These are phyloP conservation scores for Carollia perspicillata DNA, from an alignment of 2,113 vertebrate species.

Conservation along the genomic window DNA sequence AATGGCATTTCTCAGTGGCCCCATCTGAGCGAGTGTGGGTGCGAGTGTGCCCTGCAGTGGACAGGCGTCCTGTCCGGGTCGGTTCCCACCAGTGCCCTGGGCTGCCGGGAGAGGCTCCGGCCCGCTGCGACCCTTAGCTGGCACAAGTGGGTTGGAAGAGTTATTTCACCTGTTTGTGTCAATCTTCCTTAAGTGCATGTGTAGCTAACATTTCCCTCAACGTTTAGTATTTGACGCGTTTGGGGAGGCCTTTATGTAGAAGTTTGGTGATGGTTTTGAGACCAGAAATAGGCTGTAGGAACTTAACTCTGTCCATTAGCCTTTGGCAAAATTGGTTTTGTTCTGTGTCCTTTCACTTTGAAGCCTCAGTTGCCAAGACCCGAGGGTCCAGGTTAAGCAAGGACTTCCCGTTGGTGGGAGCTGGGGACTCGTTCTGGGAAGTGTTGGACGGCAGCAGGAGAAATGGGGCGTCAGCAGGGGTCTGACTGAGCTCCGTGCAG, in stretches of 20 bases:
- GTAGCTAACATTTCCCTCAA: background rate
- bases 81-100: background rate
- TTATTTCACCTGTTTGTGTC: background rate
- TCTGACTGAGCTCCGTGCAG: too few species aligned
- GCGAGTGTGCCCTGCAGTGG: background rate
- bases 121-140: background rate
- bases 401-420: background rate
- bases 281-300: background rate
- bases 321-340: background rate
- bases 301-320: background rate
- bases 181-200: background rate
- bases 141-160: background rate
- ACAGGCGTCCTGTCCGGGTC: too few species aligned
- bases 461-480: background rate
- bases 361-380: background rate
- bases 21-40: background rate
- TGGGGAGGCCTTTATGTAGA: background rate
- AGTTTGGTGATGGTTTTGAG: background rate
- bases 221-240: background rate
- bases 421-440: background rate
- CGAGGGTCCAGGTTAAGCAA: background rate
- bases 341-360: background rate
- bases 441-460: background rate
- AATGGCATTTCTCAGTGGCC: background rate
- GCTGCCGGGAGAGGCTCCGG: background rate